A percentile compares a stretch with the other conserved stretches of the same genome.
Evolutionary conservation across 2,888 invertebrate species (phyloP).

Genomic region (Suillia variegata): DNA sequence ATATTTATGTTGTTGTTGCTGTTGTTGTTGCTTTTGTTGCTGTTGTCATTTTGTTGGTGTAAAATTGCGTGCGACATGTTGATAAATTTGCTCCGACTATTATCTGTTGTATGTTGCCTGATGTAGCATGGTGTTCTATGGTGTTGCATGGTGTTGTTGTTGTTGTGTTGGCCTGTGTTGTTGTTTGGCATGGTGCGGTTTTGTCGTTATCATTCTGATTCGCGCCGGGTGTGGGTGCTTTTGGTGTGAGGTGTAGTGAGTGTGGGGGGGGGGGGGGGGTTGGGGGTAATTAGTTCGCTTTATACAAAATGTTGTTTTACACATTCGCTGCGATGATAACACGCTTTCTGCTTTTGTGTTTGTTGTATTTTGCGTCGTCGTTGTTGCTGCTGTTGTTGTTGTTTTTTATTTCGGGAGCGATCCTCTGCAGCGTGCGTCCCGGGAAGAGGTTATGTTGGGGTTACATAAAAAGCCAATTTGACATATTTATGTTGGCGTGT

Average conservation of each 20-base stretch:
- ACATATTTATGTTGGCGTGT: too few species aligned
- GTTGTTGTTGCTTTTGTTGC: background rate
- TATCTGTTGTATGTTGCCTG: slow-evolving; percentile 44
- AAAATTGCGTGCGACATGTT: slow-evolving; percentile 26
- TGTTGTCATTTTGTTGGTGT: background rate
- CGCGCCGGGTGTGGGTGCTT: too few species aligned
- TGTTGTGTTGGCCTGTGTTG: background rate
- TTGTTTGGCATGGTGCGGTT: background rate
- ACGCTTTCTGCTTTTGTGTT: background rate
- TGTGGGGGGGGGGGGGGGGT: too few species aligned
- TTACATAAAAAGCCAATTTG: too few species aligned
- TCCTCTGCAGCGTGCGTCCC: too few species aligned
- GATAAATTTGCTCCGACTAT: slow-evolving; percentile 53
- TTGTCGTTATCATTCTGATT: background rate
- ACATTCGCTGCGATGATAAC: background rate
- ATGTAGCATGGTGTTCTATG: slow-evolving; percentile 19
- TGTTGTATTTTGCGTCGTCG: too few species aligned
- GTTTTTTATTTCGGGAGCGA: background rate
- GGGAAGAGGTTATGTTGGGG: too few species aligned
- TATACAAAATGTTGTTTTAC: background rate
- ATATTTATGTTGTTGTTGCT: background rate
- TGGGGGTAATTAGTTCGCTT: background rate
- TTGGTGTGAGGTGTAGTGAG: too few species aligned
- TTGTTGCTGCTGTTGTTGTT: background rate
- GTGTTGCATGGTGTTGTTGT: background rate